Conservation (phyloP, 2,888 invertebrate species). For the Prenolepis imparis region DNA sequence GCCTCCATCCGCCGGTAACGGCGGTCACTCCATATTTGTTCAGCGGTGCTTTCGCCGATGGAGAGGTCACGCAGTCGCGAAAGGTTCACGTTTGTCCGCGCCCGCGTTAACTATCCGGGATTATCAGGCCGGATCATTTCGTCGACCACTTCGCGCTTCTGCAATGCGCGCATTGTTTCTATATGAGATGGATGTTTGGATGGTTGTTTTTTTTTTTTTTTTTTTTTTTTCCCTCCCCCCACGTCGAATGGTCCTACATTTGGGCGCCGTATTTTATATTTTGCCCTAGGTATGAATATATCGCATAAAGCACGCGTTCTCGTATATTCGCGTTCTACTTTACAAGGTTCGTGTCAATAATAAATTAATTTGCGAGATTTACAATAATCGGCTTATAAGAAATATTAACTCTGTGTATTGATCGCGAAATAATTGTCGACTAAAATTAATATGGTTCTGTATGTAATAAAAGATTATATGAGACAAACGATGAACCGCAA, state of each 20-base stretch:
- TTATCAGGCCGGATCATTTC: slow-evolving; percentile 45
- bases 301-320: not conserved
- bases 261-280: slow-evolving; percentile 17
- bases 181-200: not conserved
- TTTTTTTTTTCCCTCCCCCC: no score
- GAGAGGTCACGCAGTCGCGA: slow-evolving; percentile 62
- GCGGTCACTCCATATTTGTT: slow-evolving; percentile 71
- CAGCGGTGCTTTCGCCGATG: slow-evolving; percentile 65
- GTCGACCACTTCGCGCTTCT: slow-evolving; percentile 13
- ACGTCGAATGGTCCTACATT: not conserved
- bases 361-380: slow-evolving; percentile 32
- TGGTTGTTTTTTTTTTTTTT: slow-evolving; percentile 7
- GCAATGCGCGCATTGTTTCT: slow-evolving; percentile 18
- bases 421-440: slow-evolving; percentile 32
- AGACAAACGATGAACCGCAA: not conserved
- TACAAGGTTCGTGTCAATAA: slow-evolving; percentile 1
- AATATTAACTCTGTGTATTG: slow-evolving; percentile 17
- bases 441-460: slow-evolving; percentile 34
- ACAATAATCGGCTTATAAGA: slow-evolving; percentile 47
- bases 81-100: slow-evolving; percentile 55
- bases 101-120: slow-evolving; percentile 47
- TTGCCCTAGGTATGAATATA: slow-evolving; percentile 6
- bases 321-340: not conserved
- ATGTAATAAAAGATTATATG: slow-evolving; percentile 4
- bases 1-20: slow-evolving; percentile 75